Conservation (phyloP, 2,113 vertebrate species). For the Deroptyus accipitrinus region DNA sequence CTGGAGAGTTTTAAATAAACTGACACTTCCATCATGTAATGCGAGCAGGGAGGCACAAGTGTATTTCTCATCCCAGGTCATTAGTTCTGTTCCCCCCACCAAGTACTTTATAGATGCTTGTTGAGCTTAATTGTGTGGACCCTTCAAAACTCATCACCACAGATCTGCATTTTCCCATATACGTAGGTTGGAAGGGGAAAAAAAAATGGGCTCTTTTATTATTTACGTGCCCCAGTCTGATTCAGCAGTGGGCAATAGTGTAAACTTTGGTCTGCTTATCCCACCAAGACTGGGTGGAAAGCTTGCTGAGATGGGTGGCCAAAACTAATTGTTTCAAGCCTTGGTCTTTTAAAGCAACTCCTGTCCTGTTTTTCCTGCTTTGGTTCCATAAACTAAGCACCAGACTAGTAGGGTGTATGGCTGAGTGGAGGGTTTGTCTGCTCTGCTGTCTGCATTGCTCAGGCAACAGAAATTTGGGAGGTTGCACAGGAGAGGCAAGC, state of each 20-base stretch:
- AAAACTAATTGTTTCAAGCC: not conserved
- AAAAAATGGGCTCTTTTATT: not conserved
- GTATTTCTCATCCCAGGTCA: not conserved
- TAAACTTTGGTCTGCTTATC: not conserved
- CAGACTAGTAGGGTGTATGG: not conserved
- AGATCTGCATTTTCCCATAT: not conserved
- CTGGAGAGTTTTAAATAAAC: not conserved
- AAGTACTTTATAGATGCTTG: not conserved
- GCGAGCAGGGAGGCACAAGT: not conserved
- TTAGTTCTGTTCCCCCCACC: not conserved
- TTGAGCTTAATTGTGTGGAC: not conserved
- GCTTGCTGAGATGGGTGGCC: not conserved
- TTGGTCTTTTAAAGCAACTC: not conserved
- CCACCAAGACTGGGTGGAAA: not conserved
- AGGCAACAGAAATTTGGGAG: not conserved
- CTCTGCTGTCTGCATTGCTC: not conserved
- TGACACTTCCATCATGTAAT: rapidly evolving
- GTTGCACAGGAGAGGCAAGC: not conserved
- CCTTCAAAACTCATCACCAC: not conserved
- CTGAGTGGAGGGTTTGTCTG: not conserved
- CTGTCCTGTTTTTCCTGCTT: rapidly evolving
- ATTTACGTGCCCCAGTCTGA: not conserved
- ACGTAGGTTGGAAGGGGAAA: not conserved
- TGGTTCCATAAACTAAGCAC: not conserved
- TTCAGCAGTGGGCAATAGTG: not conserved